Base-by-base conservation (phyloP, 2,797 vertebrate genomes). In the Capromys pilorides region DNA sequence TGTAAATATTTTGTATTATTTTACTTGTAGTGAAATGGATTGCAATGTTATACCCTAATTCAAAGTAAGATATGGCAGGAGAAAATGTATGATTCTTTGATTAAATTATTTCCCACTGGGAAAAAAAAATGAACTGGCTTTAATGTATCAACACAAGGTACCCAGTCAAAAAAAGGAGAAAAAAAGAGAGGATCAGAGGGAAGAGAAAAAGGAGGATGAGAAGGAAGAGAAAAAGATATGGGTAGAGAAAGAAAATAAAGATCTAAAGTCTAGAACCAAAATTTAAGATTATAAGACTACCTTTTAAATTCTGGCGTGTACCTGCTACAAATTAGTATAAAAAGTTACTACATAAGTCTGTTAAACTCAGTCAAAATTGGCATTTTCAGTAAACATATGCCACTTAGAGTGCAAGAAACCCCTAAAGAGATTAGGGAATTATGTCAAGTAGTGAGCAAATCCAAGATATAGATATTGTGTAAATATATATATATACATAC, bases 371-470 rank as follows among this genome's bases (percentile, higher is more conserved):
- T 80, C 13, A 85, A 90, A 66, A 86, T 16, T 31, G 19, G 24
- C 24, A 28, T 88, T 78, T 90, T 62, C 90, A 96, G 88, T 31
- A 41, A 89, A n/a, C 26, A 57, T 31, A 83, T 96, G 77, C 31
- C 4, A 79, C 13, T 66, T n/a, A 94, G 18, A 87, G 36, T 12
- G 11, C 49, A 85, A 66, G 13, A 92, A 87, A 81, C 8, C 73
- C 49, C 64, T 41, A 31, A 22, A 83, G 28, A 86, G 62, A 51
- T 84, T 87, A 82, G 11, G 18, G 45, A 77, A 77, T 92, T 28
- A 49, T 45, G 24, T 41, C 64, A 80, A 45, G 51, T 28, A 41
- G 8, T 31, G 1, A 87, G n/a, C n/a, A 88, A 83, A 93, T 71
- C 21, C 64, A 49, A 87, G 64, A 78, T 49, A 31, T 1, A 45